Evolutionary conservation across 53 echinoderm and acorn worm genomes (phyloP).

Genomic region (Zoroaster sp.): DNA sequence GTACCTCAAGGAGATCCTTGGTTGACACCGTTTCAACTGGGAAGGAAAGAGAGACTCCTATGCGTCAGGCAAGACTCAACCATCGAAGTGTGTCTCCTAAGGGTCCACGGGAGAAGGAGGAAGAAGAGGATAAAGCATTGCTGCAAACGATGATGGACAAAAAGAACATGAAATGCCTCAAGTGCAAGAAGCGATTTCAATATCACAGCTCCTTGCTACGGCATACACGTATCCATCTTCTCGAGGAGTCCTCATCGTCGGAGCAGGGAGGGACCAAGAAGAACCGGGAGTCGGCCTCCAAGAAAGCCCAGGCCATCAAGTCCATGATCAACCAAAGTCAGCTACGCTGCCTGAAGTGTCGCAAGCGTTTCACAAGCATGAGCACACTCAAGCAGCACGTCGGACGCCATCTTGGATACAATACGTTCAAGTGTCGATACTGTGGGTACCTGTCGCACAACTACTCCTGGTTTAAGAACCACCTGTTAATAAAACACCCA

Average conservation of each 20-base stretch:
- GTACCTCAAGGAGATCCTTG: conserved; percentile 34
- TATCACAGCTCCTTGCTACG: conserved; percentile 84
- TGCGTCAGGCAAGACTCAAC: conserved; percentile 75
- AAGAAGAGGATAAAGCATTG: conserved; percentile 67
- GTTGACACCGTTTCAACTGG: conserved; percentile 16
- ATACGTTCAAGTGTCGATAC: conserved; percentile 85
- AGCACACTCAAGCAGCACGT: conserved; percentile 86
- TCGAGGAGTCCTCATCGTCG: conserved; percentile 18
- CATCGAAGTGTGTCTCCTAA: conserved; percentile 75
- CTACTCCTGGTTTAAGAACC: conserved; percentile 97
- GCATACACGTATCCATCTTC: conserved; percentile 78
- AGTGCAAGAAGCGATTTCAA: conserved; percentile 88
- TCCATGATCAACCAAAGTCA: conserved; percentile 83
- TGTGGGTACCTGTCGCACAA: conserved; percentile 90
- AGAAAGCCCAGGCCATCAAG: conserved; percentile 75
- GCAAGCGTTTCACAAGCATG: conserved; percentile 83
- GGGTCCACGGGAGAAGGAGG: conserved; percentile 58
- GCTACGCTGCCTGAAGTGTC: conserved; percentile 88
- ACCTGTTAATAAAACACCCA: conserved; percentile 81
- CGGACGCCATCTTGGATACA: conserved; percentile 90
- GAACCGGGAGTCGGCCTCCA: conserved; percentile 54
- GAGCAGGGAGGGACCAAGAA: conserved; percentile 44
- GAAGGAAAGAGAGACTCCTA: conserved; percentile 67
- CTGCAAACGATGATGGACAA: conserved; percentile 82
- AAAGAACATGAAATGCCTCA: conserved; percentile 75